Conservation (phyloP, 1,140 invertebrate genomes). For the Drosophila oshimai region DNA sequence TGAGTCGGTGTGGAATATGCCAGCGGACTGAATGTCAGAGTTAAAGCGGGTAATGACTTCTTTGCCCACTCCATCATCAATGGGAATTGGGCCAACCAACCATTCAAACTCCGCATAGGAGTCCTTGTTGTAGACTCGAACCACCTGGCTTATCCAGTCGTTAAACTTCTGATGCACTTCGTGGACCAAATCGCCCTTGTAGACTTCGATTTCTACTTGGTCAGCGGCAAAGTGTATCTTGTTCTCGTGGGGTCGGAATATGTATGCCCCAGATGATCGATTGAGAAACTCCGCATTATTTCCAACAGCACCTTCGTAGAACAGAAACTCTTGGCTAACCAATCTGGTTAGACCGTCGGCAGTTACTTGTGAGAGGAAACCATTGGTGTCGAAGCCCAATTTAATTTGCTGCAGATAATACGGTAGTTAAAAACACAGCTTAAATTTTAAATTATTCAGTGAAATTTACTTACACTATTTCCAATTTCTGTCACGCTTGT, state of each 20-base stretch:
- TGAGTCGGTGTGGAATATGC: slow-evolving; percentile 95
- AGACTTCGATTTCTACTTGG: slow-evolving; percentile 82
- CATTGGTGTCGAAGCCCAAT: slow-evolving; percentile 75
- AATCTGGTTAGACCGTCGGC: slow-evolving; percentile 76
- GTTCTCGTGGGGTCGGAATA: slow-evolving; percentile 88
- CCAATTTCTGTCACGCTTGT: slow-evolving; percentile 52
- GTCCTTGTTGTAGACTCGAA: slow-evolving; percentile 88
- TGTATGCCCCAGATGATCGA: slow-evolving; percentile 92
- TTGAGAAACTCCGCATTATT: slow-evolving; percentile 81
- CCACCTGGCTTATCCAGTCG: slow-evolving; percentile 91
- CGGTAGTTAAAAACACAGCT: background rate
- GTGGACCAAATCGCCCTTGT: slow-evolving; percentile 88
- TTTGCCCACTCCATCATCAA: slow-evolving; percentile 89
- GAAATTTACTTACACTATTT: slow-evolving; percentile 38
- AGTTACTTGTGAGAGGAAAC: slow-evolving; percentile 84
- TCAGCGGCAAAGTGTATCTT: slow-evolving; percentile 44
- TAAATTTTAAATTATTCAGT: no score
- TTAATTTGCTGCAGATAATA: slow-evolving; percentile 31
- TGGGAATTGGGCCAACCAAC: slow-evolving; percentile 97
- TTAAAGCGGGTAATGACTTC: slow-evolving; percentile 91
- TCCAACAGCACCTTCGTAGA: slow-evolving; percentile 88
- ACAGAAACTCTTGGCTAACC: slow-evolving; percentile 88
- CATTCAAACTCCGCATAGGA: slow-evolving; percentile 93
- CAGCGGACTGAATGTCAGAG: slow-evolving; percentile 86
- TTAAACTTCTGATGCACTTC: slow-evolving; percentile 92